Percentiles rank a stretch among this genome's conserved stretches.
Conservation (phyloP, 2,888 invertebrate species). For the Dicycla oo region DNA sequence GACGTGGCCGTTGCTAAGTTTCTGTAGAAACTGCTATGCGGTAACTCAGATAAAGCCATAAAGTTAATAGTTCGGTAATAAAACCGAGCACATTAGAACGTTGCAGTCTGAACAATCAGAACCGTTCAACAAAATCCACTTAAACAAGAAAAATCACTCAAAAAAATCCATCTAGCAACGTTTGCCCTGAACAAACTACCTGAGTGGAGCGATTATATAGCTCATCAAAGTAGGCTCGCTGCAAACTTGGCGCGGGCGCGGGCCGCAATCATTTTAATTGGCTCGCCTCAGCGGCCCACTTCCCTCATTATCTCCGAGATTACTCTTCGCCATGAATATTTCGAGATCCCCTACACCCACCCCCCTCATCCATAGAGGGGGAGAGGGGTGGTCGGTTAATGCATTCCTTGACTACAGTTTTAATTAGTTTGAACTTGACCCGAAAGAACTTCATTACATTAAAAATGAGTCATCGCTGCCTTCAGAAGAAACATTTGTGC, state of each 20-base stretch:
- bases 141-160: conserved; percentile 22
- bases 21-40: not conserved
- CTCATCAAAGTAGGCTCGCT: conserved; percentile 62
- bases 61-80: not conserved
- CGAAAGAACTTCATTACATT: conserved; percentile 59
- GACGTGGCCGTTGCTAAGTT: not conserved
- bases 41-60: not conserved
- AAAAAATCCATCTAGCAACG: conserved; percentile 44
- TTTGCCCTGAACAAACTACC: conserved; percentile 58
- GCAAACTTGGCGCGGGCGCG: conserved; percentile 50
- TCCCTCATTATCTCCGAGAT: conserved; percentile 68
- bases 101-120: not conserved
- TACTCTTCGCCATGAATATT: conserved; percentile 69
- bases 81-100: not conserved
- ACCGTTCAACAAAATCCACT: conserved; percentile 17
- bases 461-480: conserved; percentile 58
- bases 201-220: conserved; percentile 60
- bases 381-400: conserved; percentile 47
- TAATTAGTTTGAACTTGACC: conserved; percentile 71
- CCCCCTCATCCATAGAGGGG: too few species aligned
- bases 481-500: conserved; percentile 45
- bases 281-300: conserved; percentile 66
- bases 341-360: conserved; percentile 42
- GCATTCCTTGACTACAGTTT: conserved; percentile 65
- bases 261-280: conserved; percentile 73